A percentile compares a stretch with the other conserved stretches of the same genome.
Conservation (phyloP, 2,888 invertebrate genomes). For the Muschampia plurimacula region DNA sequence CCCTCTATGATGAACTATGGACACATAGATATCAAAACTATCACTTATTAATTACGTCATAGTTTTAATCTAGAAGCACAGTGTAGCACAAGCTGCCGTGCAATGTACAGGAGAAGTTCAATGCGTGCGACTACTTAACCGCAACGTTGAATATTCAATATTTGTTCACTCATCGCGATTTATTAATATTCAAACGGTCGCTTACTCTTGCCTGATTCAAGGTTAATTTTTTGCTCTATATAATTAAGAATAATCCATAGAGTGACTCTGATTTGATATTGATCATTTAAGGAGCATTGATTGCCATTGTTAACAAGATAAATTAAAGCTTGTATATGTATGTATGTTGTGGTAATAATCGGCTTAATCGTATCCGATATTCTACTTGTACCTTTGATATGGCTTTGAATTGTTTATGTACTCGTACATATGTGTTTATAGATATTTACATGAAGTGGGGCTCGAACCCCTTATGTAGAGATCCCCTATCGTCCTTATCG, state of each 20-base stretch:
- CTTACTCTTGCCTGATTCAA: slow-evolving; percentile 72
- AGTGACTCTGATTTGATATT: slow-evolving; percentile 39
- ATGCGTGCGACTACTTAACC: slow-evolving; percentile 72
- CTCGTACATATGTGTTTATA: background rate
- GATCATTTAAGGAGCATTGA: slow-evolving; percentile 35
- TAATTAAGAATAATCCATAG: slow-evolving; percentile 62
- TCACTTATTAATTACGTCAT: background rate
- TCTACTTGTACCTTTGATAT: background rate
- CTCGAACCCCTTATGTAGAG: slow-evolving; percentile 27
- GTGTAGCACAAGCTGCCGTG: slow-evolving; percentile 29
- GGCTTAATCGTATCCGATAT: background rate
- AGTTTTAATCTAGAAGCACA: slow-evolving; percentile 24
- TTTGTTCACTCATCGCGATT: slow-evolving; percentile 66
- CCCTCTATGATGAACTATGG: no score
- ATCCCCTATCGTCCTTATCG: slow-evolving; percentile 30
- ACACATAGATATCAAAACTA: no score
- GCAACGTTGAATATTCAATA: slow-evolving; percentile 77
- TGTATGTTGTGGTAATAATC: background rate
- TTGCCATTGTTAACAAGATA: slow-evolving; percentile 20
- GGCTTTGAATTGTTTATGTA: background rate
- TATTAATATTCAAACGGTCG: slow-evolving; percentile 77
- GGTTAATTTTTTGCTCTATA: slow-evolving; percentile 69
- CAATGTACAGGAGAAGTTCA: slow-evolving; percentile 27
- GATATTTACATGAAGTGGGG: slow-evolving; percentile 3
- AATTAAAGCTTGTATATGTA: background rate